Percentiles rank a stretch among this genome's conserved stretches.
Evolutionary conservation across 30 jellyfish, hydroid and myxozoan species (phyloP).

Genomic region (Chrysaora quinquecirrha): DNA sequence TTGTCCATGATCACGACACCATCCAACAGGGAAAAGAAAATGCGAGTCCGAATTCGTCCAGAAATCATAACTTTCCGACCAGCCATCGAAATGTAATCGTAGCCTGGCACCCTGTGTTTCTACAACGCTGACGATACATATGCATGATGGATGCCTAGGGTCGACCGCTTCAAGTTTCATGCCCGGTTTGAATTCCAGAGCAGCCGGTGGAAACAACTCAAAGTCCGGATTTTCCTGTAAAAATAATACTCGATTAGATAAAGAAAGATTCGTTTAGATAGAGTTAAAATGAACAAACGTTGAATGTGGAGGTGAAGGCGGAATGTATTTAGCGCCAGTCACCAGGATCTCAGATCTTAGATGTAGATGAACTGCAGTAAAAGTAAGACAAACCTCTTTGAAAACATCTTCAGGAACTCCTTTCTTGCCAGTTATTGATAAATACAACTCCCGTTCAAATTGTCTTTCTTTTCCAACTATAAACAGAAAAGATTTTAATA

Average conservation of each 20-base stretch:
- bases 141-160: slow-evolving; percentile 95
- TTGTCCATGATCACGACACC: slow-evolving; percentile 71
- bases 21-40: slow-evolving; percentile 90
- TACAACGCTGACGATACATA: slow-evolving; percentile 92
- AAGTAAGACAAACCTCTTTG: slow-evolving; percentile 73
- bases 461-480: slow-evolving; percentile 69
- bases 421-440: slow-evolving; percentile 69
- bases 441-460: slow-evolving; percentile 81
- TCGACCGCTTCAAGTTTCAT: slow-evolving; percentile 98
- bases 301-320: too few relatives aligned
- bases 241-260: too few relatives aligned
- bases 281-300: too few relatives aligned
- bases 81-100: slow-evolving; percentile 96
- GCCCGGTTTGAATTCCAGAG: slow-evolving; percentile 75
- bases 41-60: slow-evolving; percentile 98
- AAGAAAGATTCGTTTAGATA: too few relatives aligned
- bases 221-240: slow-evolving; percentile 88
- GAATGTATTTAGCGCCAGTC: too few relatives aligned
- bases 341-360: too few relatives aligned
- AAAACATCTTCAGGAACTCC: slow-evolving; percentile 79
- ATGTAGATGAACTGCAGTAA: too few relatives aligned
- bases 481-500: too few relatives aligned
- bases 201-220: slow-evolving; percentile 70
- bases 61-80: slow-evolving; percentile 98
- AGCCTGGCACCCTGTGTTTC: slow-evolving; percentile 93